Percentiles rank a stretch among this genome's conserved stretches.
These are phyloP conservation scores for Calliphora vicina DNA, from an alignment of 1,140 invertebrate species.

Conservation along the genomic window DNA sequence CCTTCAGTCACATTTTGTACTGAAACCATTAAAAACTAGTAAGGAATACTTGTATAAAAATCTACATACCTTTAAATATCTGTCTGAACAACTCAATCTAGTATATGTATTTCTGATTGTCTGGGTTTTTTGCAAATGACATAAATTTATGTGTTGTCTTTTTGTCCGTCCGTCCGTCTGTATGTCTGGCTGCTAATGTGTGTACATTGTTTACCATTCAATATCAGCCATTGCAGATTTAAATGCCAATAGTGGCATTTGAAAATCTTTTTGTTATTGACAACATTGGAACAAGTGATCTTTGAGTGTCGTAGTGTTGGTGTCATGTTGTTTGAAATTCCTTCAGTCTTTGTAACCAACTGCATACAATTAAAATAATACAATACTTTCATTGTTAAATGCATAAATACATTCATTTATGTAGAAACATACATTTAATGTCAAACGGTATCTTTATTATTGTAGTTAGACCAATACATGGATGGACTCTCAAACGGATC, in stretches of 20 bases:
- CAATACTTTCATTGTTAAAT: background rate
- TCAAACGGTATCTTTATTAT: background rate
- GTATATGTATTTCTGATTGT: background rate
- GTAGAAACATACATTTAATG: background rate
- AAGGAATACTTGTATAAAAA: too few species aligned
- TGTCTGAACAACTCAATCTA: too few species aligned
- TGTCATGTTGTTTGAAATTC: background rate
- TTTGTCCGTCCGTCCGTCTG: too few species aligned
- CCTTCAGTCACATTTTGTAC: too few species aligned
- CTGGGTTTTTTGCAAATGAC: background rate
- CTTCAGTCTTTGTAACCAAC: background rate
- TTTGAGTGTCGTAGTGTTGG: background rate
- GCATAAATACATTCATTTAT: background rate
- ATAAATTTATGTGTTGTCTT: background rate
- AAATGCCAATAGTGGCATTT: slow-evolving; percentile 29
- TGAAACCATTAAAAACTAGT: too few species aligned
- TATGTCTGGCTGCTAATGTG: too few species aligned
- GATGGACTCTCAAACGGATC: background rate
- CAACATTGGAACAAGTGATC: background rate
- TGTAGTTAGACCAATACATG: background rate
- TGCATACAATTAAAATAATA: slow-evolving; percentile 5
- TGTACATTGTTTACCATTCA: background rate
- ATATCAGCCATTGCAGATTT: background rate
- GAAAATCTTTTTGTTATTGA: slow-evolving; percentile 10
- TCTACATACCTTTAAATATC: too few species aligned